Percentiles rank a stretch among this genome's conserved stretches.
phyloP scores from a whole-genome alignment of 2,888 invertebrate genomes.

The Steinernema scapterisci region DNA sequence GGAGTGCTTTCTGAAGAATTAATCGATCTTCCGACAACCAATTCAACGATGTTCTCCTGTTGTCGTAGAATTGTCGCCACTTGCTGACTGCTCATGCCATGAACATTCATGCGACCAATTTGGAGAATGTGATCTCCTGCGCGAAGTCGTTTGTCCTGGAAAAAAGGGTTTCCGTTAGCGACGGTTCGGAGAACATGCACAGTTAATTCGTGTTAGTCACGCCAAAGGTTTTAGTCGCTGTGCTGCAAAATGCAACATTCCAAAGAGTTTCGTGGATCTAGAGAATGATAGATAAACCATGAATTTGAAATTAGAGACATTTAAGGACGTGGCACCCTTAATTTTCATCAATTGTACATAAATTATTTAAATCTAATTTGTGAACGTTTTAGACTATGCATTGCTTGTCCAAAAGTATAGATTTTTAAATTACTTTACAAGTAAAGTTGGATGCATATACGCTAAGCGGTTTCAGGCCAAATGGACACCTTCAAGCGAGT shows the following conservation, averaged over 20 bases:
- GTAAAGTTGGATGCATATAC: too few relatives aligned
- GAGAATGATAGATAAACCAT: too few relatives aligned
- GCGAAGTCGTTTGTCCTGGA: conserved; percentile 87
- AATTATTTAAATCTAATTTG: conserved; percentile 23
- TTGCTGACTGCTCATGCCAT: conserved; percentile 91
- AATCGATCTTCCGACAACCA: conserved; percentile 64
- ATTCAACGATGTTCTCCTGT: conserved; percentile 55
- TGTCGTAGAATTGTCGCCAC: conserved; percentile 54
- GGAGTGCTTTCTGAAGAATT: conserved; percentile 53
- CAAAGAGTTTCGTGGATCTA: too few relatives aligned
- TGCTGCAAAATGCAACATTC: too few relatives aligned
- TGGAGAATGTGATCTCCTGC: conserved; percentile 97
- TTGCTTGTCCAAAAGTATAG: too few relatives aligned
- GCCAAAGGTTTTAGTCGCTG: too few relatives aligned
- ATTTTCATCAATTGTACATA: not conserved
- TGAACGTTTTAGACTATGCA: not conserved
- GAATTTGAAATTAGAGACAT: too few relatives aligned
- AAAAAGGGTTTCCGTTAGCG: not conserved
- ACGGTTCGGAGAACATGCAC: not conserved
- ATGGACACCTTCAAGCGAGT: too few relatives aligned
- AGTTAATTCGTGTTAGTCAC: not conserved
- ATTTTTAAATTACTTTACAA: too few relatives aligned
- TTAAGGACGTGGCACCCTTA: too few relatives aligned
- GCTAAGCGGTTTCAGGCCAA: too few relatives aligned
- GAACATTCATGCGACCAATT: conserved; percentile 72